A percentile compares a stretch with the other conserved stretches of the same genome.
phyloP scores from a whole-genome alignment of 2,113 vertebrate genomes.

The Columbina picui region DNA sequence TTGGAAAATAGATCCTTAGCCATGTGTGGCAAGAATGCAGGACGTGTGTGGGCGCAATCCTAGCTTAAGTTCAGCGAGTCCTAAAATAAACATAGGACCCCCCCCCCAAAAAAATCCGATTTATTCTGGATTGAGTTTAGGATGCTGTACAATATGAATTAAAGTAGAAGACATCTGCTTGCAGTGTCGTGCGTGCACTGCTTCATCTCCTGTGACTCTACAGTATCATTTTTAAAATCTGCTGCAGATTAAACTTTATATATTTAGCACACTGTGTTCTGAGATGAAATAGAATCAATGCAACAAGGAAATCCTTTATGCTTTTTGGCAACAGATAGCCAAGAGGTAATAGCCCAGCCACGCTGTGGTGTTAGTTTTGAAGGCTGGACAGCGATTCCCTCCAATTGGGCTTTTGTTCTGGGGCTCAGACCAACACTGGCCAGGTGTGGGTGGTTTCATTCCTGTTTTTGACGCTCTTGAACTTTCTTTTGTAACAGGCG shows the following conservation, averaged over 20 bases:
- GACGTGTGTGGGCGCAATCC: not conserved
- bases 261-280: slow-evolving; percentile 38
- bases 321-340: not conserved
- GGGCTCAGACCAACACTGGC: not conserved
- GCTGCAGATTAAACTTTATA: slow-evolving; percentile 48
- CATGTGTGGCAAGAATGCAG: not conserved
- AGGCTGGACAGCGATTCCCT: not conserved
- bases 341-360: not conserved
- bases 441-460: not conserved
- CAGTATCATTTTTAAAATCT: slow-evolving; percentile 16
- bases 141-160: not conserved
- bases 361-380: not conserved
- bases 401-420: not conserved
- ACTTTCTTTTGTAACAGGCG: slow-evolving; percentile 80
- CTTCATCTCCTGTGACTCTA: not conserved
- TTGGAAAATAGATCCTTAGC: not conserved
- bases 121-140: slow-evolving; percentile 24
- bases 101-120: not conserved
- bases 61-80: not conserved
- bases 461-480: not conserved
- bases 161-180: slow-evolving; percentile 30
- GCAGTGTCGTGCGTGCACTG: not conserved
- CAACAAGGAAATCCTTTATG: not conserved
- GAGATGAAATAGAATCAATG: slow-evolving; percentile 3
- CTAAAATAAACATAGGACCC: slow-evolving; percentile 13